Evolutionary conservation across 2,797 vertebrate species (phyloP).

Genomic region (Gastrophryne carolinensis): DNA sequence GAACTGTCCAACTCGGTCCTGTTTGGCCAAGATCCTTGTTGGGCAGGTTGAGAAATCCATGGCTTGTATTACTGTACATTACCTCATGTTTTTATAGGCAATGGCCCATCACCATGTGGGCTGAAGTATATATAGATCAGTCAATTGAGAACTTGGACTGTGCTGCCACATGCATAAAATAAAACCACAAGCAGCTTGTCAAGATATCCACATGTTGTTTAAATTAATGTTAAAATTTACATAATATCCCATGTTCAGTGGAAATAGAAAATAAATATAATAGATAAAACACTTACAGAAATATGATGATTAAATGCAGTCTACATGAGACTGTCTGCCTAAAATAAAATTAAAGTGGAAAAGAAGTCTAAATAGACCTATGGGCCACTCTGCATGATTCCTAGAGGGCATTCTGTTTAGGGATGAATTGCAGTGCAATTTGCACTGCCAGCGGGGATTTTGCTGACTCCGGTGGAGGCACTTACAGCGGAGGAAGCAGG

Average conservation of each 20-base stretch:
- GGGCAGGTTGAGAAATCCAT: not conserved
- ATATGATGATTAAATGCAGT: not conserved
- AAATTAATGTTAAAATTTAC: conserved; percentile 7
- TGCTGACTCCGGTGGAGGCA: no score
- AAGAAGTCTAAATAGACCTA: no score
- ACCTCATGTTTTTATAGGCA: conserved; percentile 28
- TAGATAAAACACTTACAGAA: not conserved
- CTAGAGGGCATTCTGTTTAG: no score
- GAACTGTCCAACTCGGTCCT: not conserved
- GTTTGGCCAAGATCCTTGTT: not conserved
- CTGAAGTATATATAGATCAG: not conserved
- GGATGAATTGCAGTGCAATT: no score
- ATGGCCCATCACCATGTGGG: conserved; percentile 1
- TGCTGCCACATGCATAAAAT: not conserved
- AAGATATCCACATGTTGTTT: conserved; percentile 17
- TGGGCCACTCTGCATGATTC: no score
- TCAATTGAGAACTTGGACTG: not conserved
- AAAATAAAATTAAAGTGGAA: no score
- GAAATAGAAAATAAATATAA: conserved; percentile 1
- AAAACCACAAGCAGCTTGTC: conserved; percentile 10
- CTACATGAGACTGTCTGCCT: no score
- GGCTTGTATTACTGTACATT: conserved; percentile 7
- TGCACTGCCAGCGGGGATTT: no score
- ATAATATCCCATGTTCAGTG: not conserved
- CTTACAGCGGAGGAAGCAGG: no score